Evolutionary conservation across 2,113 vertebrate genomes (phyloP).

Genomic region (Carassius gibelio): DNA sequence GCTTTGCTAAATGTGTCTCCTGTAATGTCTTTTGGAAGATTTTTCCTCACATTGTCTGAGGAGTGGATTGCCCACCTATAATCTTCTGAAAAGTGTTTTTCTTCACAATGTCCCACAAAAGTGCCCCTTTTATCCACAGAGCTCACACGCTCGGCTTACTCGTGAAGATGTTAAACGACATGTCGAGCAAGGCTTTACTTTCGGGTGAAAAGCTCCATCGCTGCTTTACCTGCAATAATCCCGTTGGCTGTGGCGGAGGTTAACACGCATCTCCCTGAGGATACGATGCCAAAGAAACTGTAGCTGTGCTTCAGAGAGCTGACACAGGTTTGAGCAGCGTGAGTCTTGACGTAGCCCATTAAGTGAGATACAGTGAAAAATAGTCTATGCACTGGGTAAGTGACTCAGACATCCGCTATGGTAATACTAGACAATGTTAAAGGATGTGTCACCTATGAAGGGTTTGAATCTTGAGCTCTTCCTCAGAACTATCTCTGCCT

Average conservation of each 20-base stretch:
- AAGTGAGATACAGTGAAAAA: constrained; percentile 37
- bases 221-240: constrained; percentile 17
- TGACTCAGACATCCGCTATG: constrained; percentile 21
- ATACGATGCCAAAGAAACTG: neutral
- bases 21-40: constrained; percentile 31
- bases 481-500: neutral
- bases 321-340: neutral
- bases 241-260: constrained; percentile 1
- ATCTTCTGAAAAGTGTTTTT: constrained; percentile 35
- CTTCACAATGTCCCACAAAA: constrained; percentile 10
- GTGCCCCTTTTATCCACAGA: constrained; percentile 22
- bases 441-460: constrained; percentile 1
- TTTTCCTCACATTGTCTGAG: constrained; percentile 6
- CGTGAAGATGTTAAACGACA: constrained; percentile 19
- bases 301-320: neutral
- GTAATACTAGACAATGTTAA: constrained; percentile 20
- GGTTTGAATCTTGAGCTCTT: constrained; percentile 10
- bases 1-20: constrained; percentile 17
- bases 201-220: constrained; percentile 5
- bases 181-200: neutral
- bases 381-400: neutral
- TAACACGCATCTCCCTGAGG: neutral
- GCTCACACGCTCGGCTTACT: constrained; percentile 16
- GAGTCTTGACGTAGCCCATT: neutral
- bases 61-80: neutral